A percentile compares a stretch with the other conserved stretches of the same genome.
Evolutionary conservation across 2,113 vertebrate genomes (phyloP).

Genomic region (Triplophysa tibetana): DNA sequence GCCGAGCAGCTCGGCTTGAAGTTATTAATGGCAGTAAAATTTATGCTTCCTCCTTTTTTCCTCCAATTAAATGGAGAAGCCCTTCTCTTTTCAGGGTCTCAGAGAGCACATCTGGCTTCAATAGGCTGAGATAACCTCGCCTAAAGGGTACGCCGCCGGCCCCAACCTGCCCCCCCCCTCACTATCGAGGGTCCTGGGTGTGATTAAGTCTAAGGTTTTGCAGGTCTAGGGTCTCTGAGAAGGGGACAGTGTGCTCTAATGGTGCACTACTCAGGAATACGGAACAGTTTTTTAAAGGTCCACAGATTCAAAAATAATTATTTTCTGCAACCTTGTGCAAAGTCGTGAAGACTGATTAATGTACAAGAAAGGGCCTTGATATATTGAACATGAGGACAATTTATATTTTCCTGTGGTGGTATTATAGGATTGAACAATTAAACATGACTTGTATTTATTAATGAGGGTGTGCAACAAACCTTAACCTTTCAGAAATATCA

Average conservation of each 20-base stretch:
- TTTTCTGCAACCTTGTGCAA: not conserved
- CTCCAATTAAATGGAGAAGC: constrained; percentile 87
- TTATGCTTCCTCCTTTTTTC: constrained; percentile 95
- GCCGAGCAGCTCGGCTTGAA: constrained; percentile 83
- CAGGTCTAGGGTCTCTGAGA: constrained; percentile 14
- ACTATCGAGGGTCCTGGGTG: constrained; percentile 18
- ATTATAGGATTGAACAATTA: no score
- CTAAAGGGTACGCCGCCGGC: constrained; percentile 52
- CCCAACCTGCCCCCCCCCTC: constrained; percentile 48
- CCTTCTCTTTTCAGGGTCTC: constrained; percentile 71
- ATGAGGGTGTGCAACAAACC: no score
- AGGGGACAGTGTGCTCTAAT: constrained; percentile 25
- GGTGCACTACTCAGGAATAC: not conserved
- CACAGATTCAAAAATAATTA: not conserved
- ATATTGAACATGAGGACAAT: not conserved
- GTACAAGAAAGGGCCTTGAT: not conserved
- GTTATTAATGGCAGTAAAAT: constrained; percentile 97
- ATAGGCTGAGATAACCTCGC: constrained; percentile 83
- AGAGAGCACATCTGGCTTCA: constrained; percentile 85
- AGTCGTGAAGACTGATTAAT: not conserved
- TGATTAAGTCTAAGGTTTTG: constrained; percentile 46
- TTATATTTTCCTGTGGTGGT: no score
- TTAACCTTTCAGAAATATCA: no score
- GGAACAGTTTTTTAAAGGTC: not conserved
- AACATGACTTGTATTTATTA: no score